A percentile compares a stretch with the other conserved stretches of the same genome.
These are phyloP conservation scores for Lochmaea capreae DNA, from an alignment of 2,888 invertebrate genomes.

Conservation along the genomic window DNA sequence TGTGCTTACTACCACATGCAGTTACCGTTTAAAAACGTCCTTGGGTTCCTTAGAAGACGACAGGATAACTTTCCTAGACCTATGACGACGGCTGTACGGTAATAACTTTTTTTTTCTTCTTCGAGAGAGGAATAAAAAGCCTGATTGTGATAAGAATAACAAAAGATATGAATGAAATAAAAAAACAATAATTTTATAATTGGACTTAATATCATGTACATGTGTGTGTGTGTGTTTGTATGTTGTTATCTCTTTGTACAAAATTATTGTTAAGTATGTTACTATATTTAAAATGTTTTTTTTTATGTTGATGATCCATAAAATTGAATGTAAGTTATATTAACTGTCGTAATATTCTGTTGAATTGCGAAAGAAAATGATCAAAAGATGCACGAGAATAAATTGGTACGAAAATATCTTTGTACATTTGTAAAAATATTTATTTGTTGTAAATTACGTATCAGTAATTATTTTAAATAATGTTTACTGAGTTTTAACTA, in stretches of 20 bases:
- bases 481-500: too few relatives aligned
- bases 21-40: slow-evolving; percentile 73
- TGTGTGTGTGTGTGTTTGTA: slow-evolving; percentile 1
- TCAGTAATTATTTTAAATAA: too few relatives aligned
- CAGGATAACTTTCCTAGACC: slow-evolving; percentile 63
- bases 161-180: neutral
- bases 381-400: neutral
- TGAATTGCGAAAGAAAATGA: neutral
- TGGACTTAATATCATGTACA: slow-evolving; percentile 21
- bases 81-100: slow-evolving; percentile 62
- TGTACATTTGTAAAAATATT: neutral
- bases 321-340: slow-evolving; percentile 56
- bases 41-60: slow-evolving; percentile 69
- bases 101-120: slow-evolving; percentile 45
- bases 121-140: slow-evolving; percentile 61
- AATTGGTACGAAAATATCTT: neutral
- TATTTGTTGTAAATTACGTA: neutral
- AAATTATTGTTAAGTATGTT: slow-evolving; percentile 28
- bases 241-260: slow-evolving; percentile 26
- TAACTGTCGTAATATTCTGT: slow-evolving; percentile 46
- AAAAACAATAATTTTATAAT: slow-evolving; percentile 25
- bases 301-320: slow-evolving; percentile 41
- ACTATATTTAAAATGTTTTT: slow-evolving; percentile 29
- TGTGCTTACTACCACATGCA: slow-evolving; percentile 88
- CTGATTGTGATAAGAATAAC: slow-evolving; percentile 51